Evolutionary conservation across 1,140 invertebrate species (phyloP).

Genomic region (Ptiloglossa arizonensis): DNA sequence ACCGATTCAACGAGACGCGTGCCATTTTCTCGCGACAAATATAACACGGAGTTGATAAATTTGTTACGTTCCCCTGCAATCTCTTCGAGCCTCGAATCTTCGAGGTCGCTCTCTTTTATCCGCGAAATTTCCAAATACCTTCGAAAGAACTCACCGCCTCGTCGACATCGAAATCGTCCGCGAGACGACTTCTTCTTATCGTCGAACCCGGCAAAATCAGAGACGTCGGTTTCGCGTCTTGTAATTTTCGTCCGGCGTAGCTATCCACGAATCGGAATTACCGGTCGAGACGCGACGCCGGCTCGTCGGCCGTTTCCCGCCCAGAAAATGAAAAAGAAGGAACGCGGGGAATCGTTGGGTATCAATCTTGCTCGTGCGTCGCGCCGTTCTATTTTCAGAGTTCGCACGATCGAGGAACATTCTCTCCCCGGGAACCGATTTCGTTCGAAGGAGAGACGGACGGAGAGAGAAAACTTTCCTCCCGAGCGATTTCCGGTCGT

Average conservation of each 20-base stretch:
- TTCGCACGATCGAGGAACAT: background rate
- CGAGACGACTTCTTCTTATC: background rate
- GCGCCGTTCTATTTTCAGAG: background rate
- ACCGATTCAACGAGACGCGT: too few relatives aligned
- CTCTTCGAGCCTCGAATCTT: too few relatives aligned
- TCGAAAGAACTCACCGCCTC: background rate
- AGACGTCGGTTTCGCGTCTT: background rate
- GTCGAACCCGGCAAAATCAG: background rate
- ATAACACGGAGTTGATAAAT: too few relatives aligned
- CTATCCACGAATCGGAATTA: background rate
- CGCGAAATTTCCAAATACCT: too few relatives aligned
- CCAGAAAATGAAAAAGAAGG: background rate
- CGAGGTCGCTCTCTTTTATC: too few relatives aligned
- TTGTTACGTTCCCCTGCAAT: too few relatives aligned
- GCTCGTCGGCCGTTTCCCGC: background rate
- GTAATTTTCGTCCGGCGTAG: background rate
- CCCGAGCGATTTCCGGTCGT: conserved; percentile 5
- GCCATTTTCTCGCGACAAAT: too few relatives aligned
- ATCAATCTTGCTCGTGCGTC: background rate
- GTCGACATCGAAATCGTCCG: background rate
- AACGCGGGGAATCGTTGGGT: background rate
- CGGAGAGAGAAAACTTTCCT: background rate
- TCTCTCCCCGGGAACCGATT: too few relatives aligned
- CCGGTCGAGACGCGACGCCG: background rate
- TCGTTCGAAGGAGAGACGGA: too few relatives aligned